Evolutionary conservation across 2,113 vertebrate genomes (phyloP).

Genomic region (Centropristis striata): DNA sequence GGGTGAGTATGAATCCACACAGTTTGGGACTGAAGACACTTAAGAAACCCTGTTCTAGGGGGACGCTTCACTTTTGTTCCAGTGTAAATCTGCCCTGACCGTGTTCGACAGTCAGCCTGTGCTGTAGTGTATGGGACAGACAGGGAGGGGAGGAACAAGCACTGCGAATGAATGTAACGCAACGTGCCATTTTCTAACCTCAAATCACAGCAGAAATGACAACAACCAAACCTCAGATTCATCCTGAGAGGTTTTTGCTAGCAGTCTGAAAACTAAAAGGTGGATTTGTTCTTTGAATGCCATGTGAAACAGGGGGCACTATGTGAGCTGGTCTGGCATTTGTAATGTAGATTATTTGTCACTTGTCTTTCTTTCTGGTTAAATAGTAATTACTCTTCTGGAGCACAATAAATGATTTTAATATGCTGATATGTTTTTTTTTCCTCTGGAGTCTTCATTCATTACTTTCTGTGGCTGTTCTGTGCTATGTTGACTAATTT

Average conservation of each 20-base stretch:
- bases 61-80: slow-evolving; percentile 56
- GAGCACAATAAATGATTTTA: slow-evolving; percentile 90
- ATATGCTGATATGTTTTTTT: slow-evolving; percentile 80
- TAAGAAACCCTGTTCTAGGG: slow-evolving; percentile 65
- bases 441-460: slow-evolving; percentile 62
- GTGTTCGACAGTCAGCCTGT: slow-evolving; percentile 24
- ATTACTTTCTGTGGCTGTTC: slow-evolving; percentile 35
- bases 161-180: slow-evolving; percentile 84
- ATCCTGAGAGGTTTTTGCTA: slow-evolving; percentile 66
- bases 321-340: slow-evolving; percentile 82
- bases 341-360: slow-evolving; percentile 89
- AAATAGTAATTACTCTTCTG: slow-evolving; percentile 89
- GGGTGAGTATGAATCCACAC: slow-evolving; percentile 40
- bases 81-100: slow-evolving; percentile 51
- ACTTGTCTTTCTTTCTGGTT: slow-evolving; percentile 88
- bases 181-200: slow-evolving; percentile 85
- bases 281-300: slow-evolving; percentile 72
- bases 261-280: slow-evolving; percentile 67
- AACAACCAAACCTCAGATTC: slow-evolving; percentile 72
- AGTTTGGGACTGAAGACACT: slow-evolving; percentile 45
- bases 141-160: slow-evolving; percentile 45
- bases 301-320: slow-evolving; percentile 70
- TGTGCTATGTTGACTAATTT: slow-evolving; percentile 49
- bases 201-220: slow-evolving; percentile 71
- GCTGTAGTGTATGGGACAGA: slow-evolving; percentile 10